phyloP scores from a whole-genome alignment of 2,888 invertebrate genomes.

The Sepioteuthis lessoniana region DNA sequence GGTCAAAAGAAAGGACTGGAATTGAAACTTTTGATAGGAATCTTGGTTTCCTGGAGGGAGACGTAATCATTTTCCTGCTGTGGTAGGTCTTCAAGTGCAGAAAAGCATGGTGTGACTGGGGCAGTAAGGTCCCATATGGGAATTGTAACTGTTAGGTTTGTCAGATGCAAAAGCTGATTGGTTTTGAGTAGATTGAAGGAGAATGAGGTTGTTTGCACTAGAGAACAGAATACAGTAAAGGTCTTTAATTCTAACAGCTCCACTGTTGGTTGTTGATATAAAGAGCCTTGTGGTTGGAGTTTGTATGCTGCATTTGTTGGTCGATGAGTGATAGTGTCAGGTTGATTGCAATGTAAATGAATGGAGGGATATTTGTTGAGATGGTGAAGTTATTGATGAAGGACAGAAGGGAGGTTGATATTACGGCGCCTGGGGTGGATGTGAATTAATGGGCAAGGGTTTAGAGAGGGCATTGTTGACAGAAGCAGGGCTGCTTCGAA shows the following conservation, averaged over 20 bases:
- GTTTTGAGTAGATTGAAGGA: background rate
- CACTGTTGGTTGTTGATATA: background rate
- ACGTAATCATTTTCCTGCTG: conserved; percentile 10
- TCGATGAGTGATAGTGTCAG: background rate
- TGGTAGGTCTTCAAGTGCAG: background rate
- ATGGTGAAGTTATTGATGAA: background rate
- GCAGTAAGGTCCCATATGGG: background rate
- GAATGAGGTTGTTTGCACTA: background rate
- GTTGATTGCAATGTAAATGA: background rate
- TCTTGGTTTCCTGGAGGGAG: background rate
- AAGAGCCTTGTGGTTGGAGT: background rate
- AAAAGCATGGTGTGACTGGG: background rate
- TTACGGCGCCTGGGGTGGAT: background rate
- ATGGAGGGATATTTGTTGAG: background rate
- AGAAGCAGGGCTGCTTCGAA: background rate
- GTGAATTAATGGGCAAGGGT: background rate
- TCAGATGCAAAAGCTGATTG: conserved; percentile 23
- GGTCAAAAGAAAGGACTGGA: background rate
- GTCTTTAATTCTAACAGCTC: background rate
- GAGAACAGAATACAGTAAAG: background rate
- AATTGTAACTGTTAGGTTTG: background rate
- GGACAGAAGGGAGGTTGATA: background rate
- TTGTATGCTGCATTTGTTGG: background rate
- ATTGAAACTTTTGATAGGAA: conserved; percentile 15
- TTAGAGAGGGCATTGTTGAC: background rate